phyloP scores from a whole-genome alignment of 1,140 invertebrate genomes.

The Danaus plexippus region DNA sequence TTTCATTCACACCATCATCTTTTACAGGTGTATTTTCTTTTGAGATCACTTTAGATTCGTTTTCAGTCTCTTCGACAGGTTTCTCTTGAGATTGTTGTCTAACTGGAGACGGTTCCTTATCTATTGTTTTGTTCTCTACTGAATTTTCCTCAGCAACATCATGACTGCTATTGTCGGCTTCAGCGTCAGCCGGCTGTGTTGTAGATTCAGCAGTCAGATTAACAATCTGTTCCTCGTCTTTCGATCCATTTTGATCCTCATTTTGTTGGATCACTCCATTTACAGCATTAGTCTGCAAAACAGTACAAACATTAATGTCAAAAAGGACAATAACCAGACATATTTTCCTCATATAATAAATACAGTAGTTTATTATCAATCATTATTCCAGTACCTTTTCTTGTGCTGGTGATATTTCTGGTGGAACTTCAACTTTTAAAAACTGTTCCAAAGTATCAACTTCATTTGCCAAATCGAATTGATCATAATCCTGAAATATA shows the following conservation, averaged over 20 bases:
- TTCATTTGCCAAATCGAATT: constrained; percentile 93
- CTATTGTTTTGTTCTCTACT: constrained; percentile 22
- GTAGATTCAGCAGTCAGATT: constrained; percentile 14
- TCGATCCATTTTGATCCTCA: constrained; percentile 16
- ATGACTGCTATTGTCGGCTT: constrained; percentile 3
- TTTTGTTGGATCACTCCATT: constrained; percentile 45
- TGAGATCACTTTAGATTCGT: constrained; percentile 27
- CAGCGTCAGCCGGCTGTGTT: constrained; percentile 15
- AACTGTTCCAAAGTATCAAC: constrained; percentile 91
- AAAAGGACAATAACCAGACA: neutral
- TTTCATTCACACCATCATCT: constrained; percentile 43
- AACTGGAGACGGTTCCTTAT: constrained; percentile 31
- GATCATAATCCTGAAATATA: constrained; percentile 87
- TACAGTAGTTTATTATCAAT: neutral
- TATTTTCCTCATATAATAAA: neutral
- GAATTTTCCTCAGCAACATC: constrained; percentile 25
- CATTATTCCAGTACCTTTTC: constrained; percentile 29
- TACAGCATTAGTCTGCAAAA: constrained; percentile 36
- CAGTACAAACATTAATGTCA: neutral
- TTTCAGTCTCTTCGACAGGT: constrained; percentile 30
- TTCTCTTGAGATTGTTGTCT: constrained; percentile 44
- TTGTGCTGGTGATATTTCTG: constrained; percentile 38
- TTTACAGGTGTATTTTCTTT: constrained; percentile 43
- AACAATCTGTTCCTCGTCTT: constrained; percentile 22
- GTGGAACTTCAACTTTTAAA: constrained; percentile 76